These are phyloP conservation scores for Acrobasis suavella DNA, from an alignment of 2,888 invertebrate species.

Conservation along the genomic window DNA sequence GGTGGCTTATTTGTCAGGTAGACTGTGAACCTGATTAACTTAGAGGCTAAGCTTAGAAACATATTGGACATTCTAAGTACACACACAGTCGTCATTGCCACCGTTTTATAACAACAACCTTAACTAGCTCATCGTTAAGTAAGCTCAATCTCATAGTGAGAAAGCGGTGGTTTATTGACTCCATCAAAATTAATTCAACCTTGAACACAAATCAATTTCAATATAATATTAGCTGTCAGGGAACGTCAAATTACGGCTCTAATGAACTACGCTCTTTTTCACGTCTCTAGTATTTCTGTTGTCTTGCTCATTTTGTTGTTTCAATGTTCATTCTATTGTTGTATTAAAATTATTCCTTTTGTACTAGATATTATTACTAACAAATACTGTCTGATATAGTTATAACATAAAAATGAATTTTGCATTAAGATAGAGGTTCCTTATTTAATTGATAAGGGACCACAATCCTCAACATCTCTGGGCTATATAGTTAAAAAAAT, in stretches of 20 bases:
- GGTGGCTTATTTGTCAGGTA: conserved; percentile 72
- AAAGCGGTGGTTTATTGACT: conserved; percentile 79
- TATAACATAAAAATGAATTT: no score
- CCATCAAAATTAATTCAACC: conserved; percentile 80
- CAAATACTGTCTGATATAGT: no score
- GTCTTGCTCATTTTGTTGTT: conserved; percentile 48
- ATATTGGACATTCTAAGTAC: no score
- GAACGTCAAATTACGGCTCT: conserved; percentile 74
- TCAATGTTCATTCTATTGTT: conserved; percentile 32
- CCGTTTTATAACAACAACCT: no score
- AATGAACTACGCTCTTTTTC: conserved; percentile 73
- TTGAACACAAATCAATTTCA: conserved; percentile 81
- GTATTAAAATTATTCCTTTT: conserved; percentile 26
- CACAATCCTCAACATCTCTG: no score
- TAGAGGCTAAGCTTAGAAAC: neutral
- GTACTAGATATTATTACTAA: neutral
- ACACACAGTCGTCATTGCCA: no score
- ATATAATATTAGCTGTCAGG: conserved; percentile 77
- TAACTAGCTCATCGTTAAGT: conserved; percentile 28
- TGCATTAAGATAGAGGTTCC: no score
- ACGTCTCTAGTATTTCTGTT: conserved; percentile 55
- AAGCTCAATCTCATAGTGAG: conserved; percentile 46
- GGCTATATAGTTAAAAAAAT: no score
- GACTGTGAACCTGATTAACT: neutral
- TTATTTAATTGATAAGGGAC: no score